Conservation (phyloP, 1,140 invertebrate genomes). For the Drosophila yakuba region DNA sequence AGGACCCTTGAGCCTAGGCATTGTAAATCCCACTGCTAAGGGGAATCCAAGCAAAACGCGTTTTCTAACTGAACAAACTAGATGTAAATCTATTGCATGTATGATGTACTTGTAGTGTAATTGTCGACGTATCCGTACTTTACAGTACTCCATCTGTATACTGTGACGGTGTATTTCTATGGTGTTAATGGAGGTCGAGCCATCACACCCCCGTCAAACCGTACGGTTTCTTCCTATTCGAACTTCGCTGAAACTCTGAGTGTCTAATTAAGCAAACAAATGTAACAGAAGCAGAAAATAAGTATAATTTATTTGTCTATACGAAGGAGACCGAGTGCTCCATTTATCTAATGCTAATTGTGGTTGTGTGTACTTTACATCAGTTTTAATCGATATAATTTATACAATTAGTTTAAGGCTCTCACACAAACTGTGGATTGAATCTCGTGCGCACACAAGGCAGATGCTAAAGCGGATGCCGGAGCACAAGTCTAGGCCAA, state of each 20-base stretch:
- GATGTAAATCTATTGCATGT: constrained; percentile 58
- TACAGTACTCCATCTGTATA: constrained; percentile 45
- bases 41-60: constrained; percentile 49
- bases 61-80: constrained; percentile 81
- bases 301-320: constrained; percentile 58
- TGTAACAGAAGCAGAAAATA: constrained; percentile 32
- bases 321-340: constrained; percentile 42
- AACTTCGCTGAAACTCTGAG: constrained; percentile 78
- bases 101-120: constrained; percentile 44
- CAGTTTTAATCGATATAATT: constrained; percentile 51
- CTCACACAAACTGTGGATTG: constrained; percentile 21
- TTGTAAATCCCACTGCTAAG: constrained; percentile 10
- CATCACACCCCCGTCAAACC: constrained; percentile 33
- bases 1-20: background rate
- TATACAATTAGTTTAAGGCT: constrained; percentile 53
- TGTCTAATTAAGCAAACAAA: constrained; percentile 63
- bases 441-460: constrained; percentile 39
- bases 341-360: constrained; percentile 74
- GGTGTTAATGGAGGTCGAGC: constrained; percentile 1
- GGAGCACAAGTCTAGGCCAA: constrained; percentile 52
- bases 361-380: constrained; percentile 80
- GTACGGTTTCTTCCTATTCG: constrained; percentile 76
- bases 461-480: constrained; percentile 6
- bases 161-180: constrained; percentile 37
- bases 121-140: constrained; percentile 33